Percentiles rank a stretch among this genome's conserved stretches.
Conservation (phyloP, 2,888 invertebrate genomes). For the Nesidiocoris tenuis region DNA sequence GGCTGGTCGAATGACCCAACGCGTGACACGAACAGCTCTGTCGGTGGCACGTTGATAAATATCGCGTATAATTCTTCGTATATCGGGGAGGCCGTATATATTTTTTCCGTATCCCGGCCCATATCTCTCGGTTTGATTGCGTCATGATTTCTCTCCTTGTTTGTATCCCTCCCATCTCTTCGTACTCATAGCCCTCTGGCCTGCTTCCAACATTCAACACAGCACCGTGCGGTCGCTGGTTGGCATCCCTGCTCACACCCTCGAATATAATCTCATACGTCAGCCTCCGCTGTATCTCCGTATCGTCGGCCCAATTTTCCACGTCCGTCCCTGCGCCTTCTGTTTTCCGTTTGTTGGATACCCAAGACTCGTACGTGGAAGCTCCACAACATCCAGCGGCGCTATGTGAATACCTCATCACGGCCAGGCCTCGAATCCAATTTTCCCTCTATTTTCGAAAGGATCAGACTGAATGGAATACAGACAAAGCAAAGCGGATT, state of each 20-base stretch:
- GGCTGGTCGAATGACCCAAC: no score
- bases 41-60: no score
- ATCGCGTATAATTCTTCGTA: no score
- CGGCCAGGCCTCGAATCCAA: neutral
- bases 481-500: neutral
- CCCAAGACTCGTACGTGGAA: neutral
- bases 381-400: neutral
- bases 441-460: neutral
- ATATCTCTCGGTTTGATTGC: neutral
- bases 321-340: neutral
- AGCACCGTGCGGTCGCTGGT: neutral
- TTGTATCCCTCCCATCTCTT: neutral
- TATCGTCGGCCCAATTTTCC: neutral
- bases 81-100: no score
- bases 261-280: neutral
- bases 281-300: neutral
- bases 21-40: no score
- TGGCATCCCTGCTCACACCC: neutral
- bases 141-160: neutral
- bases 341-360: neutral
- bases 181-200: neutral
- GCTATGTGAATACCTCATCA: neutral
- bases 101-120: no score
- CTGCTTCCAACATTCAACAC: neutral
- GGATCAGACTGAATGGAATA: neutral